Percentiles rank a stretch among this genome's conserved stretches.
Evolutionary conservation across 2,113 vertebrate genomes (phyloP).

Genomic region (Rhinoderma darwinii): DNA sequence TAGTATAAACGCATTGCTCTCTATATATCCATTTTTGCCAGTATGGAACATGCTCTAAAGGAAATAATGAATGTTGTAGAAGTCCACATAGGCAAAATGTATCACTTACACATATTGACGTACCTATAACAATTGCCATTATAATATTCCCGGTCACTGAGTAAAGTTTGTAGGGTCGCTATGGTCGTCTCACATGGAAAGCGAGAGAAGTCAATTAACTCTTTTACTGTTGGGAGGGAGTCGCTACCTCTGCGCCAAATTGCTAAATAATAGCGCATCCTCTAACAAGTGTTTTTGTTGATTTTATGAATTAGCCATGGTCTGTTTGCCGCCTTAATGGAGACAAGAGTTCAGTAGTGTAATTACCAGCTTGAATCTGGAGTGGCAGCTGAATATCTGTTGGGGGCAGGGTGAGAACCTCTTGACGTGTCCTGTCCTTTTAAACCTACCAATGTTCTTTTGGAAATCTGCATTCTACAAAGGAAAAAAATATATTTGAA

Average conservation of each 20-base stretch:
- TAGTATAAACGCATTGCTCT: neutral
- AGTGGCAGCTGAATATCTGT: conserved; percentile 36
- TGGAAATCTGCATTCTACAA: neutral
- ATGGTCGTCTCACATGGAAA: neutral
- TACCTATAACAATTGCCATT: neutral
- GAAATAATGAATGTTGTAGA: neutral
- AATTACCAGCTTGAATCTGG: conserved; percentile 41
- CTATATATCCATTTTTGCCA: neutral
- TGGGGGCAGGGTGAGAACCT: conserved; percentile 41
- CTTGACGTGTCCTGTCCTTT: neutral
- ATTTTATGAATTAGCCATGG: conserved; percentile 56
- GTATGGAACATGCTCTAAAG: neutral
- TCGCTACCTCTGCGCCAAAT: conserved; percentile 1
- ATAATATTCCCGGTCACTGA: no score
- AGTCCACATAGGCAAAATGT: neutral
- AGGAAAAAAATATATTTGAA: neutral
- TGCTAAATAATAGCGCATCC: conserved; percentile 35
- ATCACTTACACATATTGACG: neutral
- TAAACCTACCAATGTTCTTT: neutral
- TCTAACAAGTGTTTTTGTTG: conserved; percentile 52
- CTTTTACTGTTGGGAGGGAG: neutral
- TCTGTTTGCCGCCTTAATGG: conserved; percentile 51
- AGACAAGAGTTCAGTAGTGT: conserved; percentile 46
- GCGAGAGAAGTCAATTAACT: neutral
- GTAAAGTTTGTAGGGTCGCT: neutral